Percentiles rank a stretch among this genome's conserved stretches.
Evolutionary conservation across 2,888 invertebrate genomes (phyloP).

Genomic region (Ormyrus labotus): DNA sequence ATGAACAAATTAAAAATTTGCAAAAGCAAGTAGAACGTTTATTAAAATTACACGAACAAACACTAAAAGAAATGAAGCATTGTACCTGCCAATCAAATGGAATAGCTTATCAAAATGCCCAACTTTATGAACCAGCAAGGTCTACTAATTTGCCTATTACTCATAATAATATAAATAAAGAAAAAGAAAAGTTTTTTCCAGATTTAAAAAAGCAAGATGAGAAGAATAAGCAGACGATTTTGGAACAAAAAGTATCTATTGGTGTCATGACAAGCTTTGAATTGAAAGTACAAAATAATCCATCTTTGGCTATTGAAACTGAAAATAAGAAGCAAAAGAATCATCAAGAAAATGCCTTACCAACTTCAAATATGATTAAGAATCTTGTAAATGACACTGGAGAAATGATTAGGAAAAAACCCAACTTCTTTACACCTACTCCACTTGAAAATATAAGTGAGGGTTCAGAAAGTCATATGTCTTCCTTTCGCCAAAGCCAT

Average conservation of each 20-base stretch:
- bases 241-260: slow-evolving; percentile 81
- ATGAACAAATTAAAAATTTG: slow-evolving; percentile 81
- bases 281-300: slow-evolving; percentile 75
- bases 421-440: slow-evolving; percentile 63
- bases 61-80: slow-evolving; percentile 60
- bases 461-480: slow-evolving; percentile 71
- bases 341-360: slow-evolving; percentile 50
- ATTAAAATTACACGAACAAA: slow-evolving; percentile 70
- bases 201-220: slow-evolving; percentile 58
- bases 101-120: slow-evolving; percentile 49
- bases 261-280: slow-evolving; percentile 86
- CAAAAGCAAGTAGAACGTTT: slow-evolving; percentile 82
- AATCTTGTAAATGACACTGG: slow-evolving; percentile 55
- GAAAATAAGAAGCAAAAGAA: slow-evolving; percentile 54
- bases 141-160: slow-evolving; percentile 44
- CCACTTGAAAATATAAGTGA: slow-evolving; percentile 72
- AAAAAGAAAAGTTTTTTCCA: slow-evolving; percentile 55
- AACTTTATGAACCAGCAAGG: slow-evolving; percentile 47
- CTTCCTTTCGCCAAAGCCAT: slow-evolving; percentile 69
- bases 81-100: slow-evolving; percentile 60
- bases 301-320: slow-evolving; percentile 61
- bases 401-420: slow-evolving; percentile 59
- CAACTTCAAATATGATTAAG: slow-evolving; percentile 52
- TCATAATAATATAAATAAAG: slow-evolving; percentile 56
- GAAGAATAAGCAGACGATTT: slow-evolving; percentile 68